These are phyloP conservation scores for Ameiurus melas DNA, from an alignment of 2,113 vertebrate species.

Conservation along the genomic window DNA sequence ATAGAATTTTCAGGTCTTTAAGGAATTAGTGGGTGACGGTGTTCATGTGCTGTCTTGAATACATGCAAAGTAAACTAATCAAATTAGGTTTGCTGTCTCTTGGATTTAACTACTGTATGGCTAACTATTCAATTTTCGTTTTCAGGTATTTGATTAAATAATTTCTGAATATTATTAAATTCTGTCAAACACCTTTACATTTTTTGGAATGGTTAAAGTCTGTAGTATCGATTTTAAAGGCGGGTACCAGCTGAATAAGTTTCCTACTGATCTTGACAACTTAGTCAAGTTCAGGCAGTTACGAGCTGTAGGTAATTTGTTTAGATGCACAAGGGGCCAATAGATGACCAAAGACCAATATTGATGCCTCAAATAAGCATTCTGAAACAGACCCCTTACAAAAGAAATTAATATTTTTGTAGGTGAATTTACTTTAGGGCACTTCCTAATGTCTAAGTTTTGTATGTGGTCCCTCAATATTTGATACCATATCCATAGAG, in stretches of 20 bases:
- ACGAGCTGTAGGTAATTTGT: neutral
- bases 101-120: neutral
- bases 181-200: neutral
- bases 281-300: too few relatives aligned
- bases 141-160: neutral
- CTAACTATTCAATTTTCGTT: neutral
- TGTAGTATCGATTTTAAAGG: neutral
- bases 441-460: neutral
- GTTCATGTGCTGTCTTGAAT: neutral
- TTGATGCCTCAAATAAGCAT: neutral
- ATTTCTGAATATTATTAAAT: neutral
- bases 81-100: neutral
- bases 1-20: neutral
- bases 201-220: neutral
- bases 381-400: neutral
- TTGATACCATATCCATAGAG: neutral
- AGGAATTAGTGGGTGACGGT: neutral
- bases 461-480: neutral
- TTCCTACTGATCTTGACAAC: too few relatives aligned
- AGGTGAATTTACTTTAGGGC: neutral
- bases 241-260: too few relatives aligned
- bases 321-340: neutral
- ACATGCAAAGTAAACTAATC: neutral
- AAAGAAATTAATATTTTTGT: neutral
- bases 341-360: neutral